Evolutionary conservation across 1,140 invertebrate species (phyloP).

Genomic region (Diuraphis noxia): DNA sequence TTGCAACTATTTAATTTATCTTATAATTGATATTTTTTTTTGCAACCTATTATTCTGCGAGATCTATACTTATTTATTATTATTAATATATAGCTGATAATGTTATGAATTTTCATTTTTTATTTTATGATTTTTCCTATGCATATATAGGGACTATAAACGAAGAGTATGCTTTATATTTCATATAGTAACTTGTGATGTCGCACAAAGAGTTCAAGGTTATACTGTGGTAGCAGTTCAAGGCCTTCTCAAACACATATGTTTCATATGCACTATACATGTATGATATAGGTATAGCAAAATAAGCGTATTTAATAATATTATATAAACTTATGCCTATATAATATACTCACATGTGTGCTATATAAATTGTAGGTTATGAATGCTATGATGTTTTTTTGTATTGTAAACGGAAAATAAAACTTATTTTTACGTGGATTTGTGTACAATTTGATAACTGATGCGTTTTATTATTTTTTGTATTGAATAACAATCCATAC

Average conservation of each 20-base stretch:
- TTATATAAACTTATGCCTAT: not conserved
- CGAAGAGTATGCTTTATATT: not conserved
- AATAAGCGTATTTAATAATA: not conserved
- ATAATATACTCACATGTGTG: not conserved
- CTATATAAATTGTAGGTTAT: not conserved
- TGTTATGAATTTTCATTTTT: not conserved
- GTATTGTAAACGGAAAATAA: not conserved
- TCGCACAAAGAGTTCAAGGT: conserved; percentile 42
- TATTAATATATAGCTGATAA: not conserved
- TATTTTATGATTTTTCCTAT: not conserved
- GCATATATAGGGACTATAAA: not conserved
- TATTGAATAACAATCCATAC: not conserved
- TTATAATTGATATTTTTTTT: not conserved
- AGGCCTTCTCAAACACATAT: not conserved
- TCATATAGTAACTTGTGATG: not conserved
- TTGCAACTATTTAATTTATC: not conserved
- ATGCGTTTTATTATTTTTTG: not conserved
- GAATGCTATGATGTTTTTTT: not conserved
- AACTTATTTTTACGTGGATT: not conserved
- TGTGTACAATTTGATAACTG: not conserved
- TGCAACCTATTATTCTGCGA: not conserved
- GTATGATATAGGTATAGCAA: not conserved
- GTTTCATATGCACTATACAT: not conserved
- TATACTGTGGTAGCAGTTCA: conserved; percentile 35
- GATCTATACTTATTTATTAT: not conserved